phyloP scores from a whole-genome alignment of 2,113 vertebrate genomes.

The Anser brachyrhynchus region DNA sequence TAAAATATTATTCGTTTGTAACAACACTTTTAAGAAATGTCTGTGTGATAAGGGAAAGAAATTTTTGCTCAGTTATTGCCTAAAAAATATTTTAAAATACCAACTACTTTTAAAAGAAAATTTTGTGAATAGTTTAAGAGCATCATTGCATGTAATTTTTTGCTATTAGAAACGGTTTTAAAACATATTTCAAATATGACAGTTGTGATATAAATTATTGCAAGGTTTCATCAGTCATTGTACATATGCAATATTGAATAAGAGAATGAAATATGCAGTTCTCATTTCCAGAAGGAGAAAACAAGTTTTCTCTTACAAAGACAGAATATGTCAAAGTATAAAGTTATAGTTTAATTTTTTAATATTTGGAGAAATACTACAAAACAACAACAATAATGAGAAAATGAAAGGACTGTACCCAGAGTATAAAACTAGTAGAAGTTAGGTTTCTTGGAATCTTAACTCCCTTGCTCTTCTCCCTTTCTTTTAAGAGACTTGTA shows the following conservation, averaged over 20 bases:
- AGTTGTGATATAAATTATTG: constrained; percentile 13
- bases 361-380: constrained; percentile 30
- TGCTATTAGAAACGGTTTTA: constrained; percentile 51
- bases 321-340: constrained; percentile 8
- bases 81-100: constrained; percentile 28
- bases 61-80: background rate
- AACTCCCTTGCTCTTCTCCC: background rate
- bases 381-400: constrained; percentile 61
- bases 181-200: constrained; percentile 18
- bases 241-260: background rate
- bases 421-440: constrained; percentile 41
- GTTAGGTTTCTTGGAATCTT: background rate
- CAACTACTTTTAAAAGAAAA: constrained; percentile 33
- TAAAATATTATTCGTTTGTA: constrained; percentile 23
- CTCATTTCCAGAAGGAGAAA: constrained; percentile 38
- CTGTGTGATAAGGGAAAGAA: background rate
- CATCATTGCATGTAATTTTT: background rate
- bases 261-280: background rate
- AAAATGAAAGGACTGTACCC: constrained; percentile 30
- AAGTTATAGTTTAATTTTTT: background rate
- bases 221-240: constrained; percentile 3
- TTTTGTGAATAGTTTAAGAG: background rate
- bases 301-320: constrained; percentile 45
- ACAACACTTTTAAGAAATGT: background rate
- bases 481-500: background rate